These are phyloP conservation scores for Drosophila arizonae DNA, from an alignment of 1,140 invertebrate species.

Conservation along the genomic window DNA sequence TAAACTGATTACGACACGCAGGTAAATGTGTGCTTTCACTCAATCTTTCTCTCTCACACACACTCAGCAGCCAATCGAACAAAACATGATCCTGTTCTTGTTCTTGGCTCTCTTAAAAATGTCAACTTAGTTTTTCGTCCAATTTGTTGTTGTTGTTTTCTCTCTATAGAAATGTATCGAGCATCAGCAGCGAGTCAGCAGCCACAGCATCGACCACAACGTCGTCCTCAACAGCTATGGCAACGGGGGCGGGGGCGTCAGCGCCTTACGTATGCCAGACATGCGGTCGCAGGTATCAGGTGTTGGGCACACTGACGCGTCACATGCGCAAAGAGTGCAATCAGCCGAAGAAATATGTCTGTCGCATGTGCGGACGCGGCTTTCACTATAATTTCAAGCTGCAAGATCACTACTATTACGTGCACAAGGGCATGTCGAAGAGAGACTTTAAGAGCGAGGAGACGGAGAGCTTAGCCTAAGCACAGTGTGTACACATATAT, in stretches of 20 bases:
- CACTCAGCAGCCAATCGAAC: neutral
- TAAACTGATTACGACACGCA: constrained; percentile 47
- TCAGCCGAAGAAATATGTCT: constrained; percentile 84
- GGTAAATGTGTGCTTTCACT: constrained; percentile 57
- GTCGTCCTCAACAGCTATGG: constrained; percentile 1
- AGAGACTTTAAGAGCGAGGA: constrained; percentile 35
- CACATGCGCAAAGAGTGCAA: constrained; percentile 85
- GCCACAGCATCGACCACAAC: constrained; percentile 16
- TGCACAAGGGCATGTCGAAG: constrained; percentile 62
- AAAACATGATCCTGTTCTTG: neutral
- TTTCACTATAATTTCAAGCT: constrained; percentile 84
- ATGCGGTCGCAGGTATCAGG: constrained; percentile 85
- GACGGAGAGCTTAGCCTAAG: constrained; percentile 12
- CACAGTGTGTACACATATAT: neutral
- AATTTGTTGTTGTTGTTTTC: constrained; percentile 39
- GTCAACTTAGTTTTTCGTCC: constrained; percentile 1
- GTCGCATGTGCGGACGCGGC: constrained; percentile 82
- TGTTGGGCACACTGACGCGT: constrained; percentile 84
- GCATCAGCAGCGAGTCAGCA: constrained; percentile 8
- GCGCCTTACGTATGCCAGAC: constrained; percentile 84
- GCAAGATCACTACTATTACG: constrained; percentile 76
- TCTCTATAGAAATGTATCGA: constrained; percentile 40
- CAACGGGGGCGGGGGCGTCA: constrained; percentile 5
- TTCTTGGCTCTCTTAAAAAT: constrained; percentile 9
- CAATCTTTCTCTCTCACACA: neutral